A percentile compares a stretch with the other conserved stretches of the same genome.
phyloP scores from a whole-genome alignment of 2,888 invertebrate genomes.

The Leucophenga montana region DNA sequence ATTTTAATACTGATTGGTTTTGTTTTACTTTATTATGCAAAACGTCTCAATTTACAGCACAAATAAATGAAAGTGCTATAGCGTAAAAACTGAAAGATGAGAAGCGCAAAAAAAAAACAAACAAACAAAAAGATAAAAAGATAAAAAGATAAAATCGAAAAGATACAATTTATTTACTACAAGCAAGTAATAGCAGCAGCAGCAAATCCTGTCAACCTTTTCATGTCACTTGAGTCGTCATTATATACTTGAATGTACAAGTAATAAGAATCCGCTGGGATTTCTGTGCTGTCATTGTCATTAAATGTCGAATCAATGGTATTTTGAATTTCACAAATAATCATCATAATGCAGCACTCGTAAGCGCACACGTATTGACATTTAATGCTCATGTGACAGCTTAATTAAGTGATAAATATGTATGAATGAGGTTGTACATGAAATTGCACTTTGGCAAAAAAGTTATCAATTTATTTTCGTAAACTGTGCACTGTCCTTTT shows the following conservation, averaged over 20 bases:
- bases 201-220: slow-evolving; percentile 2
- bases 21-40: too few relatives aligned
- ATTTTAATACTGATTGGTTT: too few relatives aligned
- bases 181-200: too few relatives aligned
- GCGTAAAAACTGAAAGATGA: too few relatives aligned
- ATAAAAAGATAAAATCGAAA: too few relatives aligned
- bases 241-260: slow-evolving; percentile 24
- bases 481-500: too few relatives aligned
- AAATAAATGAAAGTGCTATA: too few relatives aligned
- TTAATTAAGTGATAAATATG: neutral
- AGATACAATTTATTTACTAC: too few relatives aligned
- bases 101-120: too few relatives aligned
- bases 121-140: too few relatives aligned
- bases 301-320: neutral
- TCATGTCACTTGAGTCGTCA: slow-evolving; percentile 13
- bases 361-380: slow-evolving; percentile 5
- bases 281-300: slow-evolving; percentile 14
- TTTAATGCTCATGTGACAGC: slow-evolving; percentile 12
- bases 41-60: too few relatives aligned
- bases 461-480: too few relatives aligned
- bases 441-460: neutral
- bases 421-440: neutral
- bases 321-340: neutral
- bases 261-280: slow-evolving; percentile 18
- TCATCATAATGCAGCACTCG: neutral